Evolutionary conservation across 2,797 vertebrate genomes (phyloP), one percentile per base, ranked within the genome.

Genomic region (Coracias cyanogaster): DNA sequence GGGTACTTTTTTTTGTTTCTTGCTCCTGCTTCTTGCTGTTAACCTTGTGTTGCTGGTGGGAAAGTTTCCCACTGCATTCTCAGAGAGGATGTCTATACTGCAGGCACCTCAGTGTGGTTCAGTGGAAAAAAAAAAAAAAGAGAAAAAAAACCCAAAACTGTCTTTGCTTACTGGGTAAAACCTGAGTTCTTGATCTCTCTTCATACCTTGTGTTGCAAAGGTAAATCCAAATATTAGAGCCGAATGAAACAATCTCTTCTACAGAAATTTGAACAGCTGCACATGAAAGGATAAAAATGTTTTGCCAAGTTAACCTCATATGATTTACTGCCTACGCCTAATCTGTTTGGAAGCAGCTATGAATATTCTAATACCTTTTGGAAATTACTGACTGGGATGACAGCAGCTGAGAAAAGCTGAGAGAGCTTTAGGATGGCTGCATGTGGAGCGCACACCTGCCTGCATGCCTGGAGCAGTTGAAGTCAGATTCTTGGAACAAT

Each of bases 281-380:
- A 51, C 55, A 73, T 21, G 37, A 94, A 83, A 85, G 82, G 94
- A 95, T 93, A 85, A 81, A 95, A 95, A 46, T 66, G 57, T 89
- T 96, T 95, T 96, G 91, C 92, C 91, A 94, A 89, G 71, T 94
- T 96, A 93, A 94, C 96, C 90, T 97, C 92, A 2, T 80, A 77
- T 94, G 92, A 94, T 94, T 97, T 97, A 84, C 92, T 94, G 91
- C 85, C 78, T 82, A 45, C 10, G 65, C 91, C 85, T 78, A 91
- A 96, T 96, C 94, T 92, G 77, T 86, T 96, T 93, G 84, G 85
- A 96, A 94, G 58, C 26, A 3, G 81, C 72, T 82, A 48, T 92
- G 92, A 96, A 96, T 95, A 96, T 93, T 89, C 67, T 95, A 74
- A 89, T 72, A 37, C 76, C 60, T 88, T 95, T 91, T 95, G 91